Conservation (phyloP, 2,888 invertebrate genomes). For the Xestoiulus laeticollis region DNA sequence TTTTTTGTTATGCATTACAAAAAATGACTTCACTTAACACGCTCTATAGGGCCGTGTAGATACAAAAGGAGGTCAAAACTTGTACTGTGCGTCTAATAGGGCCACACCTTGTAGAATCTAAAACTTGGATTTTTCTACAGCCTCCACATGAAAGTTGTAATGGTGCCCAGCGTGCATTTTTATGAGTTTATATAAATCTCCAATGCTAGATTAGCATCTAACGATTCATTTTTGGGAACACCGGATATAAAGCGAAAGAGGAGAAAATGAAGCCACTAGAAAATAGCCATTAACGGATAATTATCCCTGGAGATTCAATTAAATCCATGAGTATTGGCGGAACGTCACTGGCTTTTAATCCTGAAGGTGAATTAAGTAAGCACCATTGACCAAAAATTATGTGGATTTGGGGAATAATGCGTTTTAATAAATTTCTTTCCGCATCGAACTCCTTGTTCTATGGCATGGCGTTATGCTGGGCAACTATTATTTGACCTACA, state of each 20-base stretch:
- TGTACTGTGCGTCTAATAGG: too few relatives aligned
- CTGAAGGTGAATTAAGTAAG: neutral
- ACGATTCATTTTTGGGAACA: neutral
- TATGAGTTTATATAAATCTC: neutral
- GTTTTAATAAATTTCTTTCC: neutral
- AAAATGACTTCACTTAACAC: too few relatives aligned
- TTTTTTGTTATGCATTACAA: too few relatives aligned
- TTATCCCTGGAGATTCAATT: constrained; percentile 46
- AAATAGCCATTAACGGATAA: constrained; percentile 40
- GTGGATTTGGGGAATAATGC: constrained; percentile 6
- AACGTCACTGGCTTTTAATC: neutral
- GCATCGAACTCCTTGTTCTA: neutral
- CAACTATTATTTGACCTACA: neutral
- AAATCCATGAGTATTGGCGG: neutral
- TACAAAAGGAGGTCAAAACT: too few relatives aligned
- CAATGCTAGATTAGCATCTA: neutral
- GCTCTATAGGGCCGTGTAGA: too few relatives aligned
- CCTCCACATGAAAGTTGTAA: neutral
- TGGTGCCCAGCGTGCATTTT: neutral
- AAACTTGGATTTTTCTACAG: neutral
- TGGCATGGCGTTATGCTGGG: neutral
- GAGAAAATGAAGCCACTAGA: neutral
- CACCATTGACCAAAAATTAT: neutral
- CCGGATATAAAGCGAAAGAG: neutral
- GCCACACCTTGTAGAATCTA: too few relatives aligned